A percentile compares a stretch with the other conserved stretches of the same genome.
phyloP scores from a whole-genome alignment of 2,888 invertebrate species.

The Drosophila diplacantha region DNA sequence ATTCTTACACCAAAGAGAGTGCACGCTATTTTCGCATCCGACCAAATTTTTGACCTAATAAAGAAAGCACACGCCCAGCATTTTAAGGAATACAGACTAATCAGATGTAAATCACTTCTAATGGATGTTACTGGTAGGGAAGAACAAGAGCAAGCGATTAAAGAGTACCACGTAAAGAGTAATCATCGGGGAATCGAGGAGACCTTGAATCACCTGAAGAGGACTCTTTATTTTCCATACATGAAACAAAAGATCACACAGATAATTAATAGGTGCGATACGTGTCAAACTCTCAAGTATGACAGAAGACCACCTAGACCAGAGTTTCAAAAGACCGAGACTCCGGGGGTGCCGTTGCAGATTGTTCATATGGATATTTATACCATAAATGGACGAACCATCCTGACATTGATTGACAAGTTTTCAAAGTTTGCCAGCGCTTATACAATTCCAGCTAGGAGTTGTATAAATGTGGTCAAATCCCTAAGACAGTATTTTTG shows the following conservation, averaged over 20 bases:
- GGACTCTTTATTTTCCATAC: background rate
- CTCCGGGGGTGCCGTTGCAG: slow-evolving; percentile 28
- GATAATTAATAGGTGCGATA: slow-evolving; percentile 16
- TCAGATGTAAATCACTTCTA: background rate
- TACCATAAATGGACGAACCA: slow-evolving; percentile 22
- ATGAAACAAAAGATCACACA: background rate
- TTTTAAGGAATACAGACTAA: background rate
- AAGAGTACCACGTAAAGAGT: background rate
- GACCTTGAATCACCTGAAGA: background rate
- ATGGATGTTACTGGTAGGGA: background rate
- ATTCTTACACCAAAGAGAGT: background rate
- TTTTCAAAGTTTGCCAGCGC: slow-evolving; percentile 41
- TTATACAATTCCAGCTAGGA: slow-evolving; percentile 19
- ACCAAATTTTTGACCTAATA: background rate
- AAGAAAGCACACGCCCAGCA: background rate
- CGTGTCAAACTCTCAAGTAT: slow-evolving; percentile 36
- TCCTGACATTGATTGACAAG: slow-evolving; percentile 41
- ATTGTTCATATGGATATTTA: slow-evolving; percentile 43
- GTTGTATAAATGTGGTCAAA: slow-evolving; percentile 12
- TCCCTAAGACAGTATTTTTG: slow-evolving; percentile 24
- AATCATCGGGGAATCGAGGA: slow-evolving; percentile 1
- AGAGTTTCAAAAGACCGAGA: slow-evolving; percentile 2
- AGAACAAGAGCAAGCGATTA: no score
- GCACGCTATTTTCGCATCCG: background rate
- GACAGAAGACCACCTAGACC: slow-evolving; percentile 28